Percentiles rank a stretch among this genome's conserved stretches.
Conservation (phyloP, 1,140 invertebrate species). For the Orius laevigatus region DNA sequence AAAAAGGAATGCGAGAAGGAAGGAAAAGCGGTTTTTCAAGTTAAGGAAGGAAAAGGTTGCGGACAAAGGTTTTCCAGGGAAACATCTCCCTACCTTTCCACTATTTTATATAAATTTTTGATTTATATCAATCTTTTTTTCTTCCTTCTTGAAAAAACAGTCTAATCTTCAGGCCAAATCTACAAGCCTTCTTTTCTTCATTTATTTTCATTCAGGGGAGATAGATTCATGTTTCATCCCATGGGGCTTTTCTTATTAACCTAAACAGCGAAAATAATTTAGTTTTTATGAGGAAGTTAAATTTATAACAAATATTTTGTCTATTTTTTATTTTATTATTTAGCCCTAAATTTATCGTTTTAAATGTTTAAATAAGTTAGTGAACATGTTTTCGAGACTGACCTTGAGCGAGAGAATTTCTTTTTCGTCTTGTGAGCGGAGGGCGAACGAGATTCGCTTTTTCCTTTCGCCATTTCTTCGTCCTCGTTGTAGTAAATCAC, state of each 20-base stretch:
- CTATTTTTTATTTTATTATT: neutral
- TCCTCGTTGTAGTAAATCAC: too few species aligned
- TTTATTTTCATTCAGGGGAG: neutral
- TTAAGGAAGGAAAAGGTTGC: neutral
- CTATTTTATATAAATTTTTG: constrained; percentile 2
- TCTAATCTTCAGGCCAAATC: constrained; percentile 4
- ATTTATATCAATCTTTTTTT: neutral
- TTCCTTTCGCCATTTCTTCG: constrained; percentile 4
- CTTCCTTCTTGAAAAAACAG: constrained; percentile 10
- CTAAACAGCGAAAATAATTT: constrained; percentile 11
- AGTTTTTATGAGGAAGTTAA: constrained; percentile 6
- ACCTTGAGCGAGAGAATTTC: constrained; percentile 14
- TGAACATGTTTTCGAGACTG: neutral
- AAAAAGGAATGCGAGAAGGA: too few species aligned
- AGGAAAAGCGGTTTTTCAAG: too few species aligned
- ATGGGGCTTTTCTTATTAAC: constrained; percentile 5
- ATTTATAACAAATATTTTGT: neutral
- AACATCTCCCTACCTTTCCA: constrained; percentile 5
- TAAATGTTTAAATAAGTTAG: neutral
- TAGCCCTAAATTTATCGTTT: neutral
- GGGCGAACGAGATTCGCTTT: constrained; percentile 9
- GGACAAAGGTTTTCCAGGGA: neutral
- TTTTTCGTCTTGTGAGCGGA: constrained; percentile 12
- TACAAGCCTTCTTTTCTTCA: constrained; percentile 5
- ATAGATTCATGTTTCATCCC: constrained; percentile 8